Evolutionary conservation across 2,113 vertebrate genomes (phyloP), one percentile per base, ranked within the genome.

Genomic region (Tetraodon nigroviridis): DNA sequence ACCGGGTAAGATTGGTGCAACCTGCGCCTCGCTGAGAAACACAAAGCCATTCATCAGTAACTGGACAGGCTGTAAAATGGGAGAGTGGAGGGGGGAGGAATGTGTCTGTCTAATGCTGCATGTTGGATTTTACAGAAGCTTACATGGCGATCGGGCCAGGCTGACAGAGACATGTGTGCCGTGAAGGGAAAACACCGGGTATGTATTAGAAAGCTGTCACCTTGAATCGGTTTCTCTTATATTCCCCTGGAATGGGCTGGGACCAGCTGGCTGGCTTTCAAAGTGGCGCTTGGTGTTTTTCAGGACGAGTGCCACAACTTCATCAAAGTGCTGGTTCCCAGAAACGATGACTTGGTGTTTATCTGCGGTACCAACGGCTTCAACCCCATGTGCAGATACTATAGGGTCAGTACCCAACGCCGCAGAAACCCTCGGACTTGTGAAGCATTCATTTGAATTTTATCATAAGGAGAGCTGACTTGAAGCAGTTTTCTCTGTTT

Each of bases 281-380:
- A 37, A 37, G 32, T 37, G 6, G 3, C 29, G 21, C 48, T 53
- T 6, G 55, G n/a, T 54, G 24, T 42, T 76, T 74, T 85, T 67
- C 80, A 99, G 97, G 97, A 99, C 21, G 97, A 99, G 89, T 98
- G 97, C 88, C 97, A 99, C 90, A 99, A 99, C 85, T 99, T 98
- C 78, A 98, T 99, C 86, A 99, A 99, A 91, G 97, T 99, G 51
- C 93, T 99, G 84, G 94, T 99, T 75, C 97, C 96, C 68, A 93
- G 95, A 90, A 98, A 94, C 0, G 94, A 99, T 14, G 96, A 98
- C 79, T 93, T 98, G 85, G 93, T 96, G 51, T 99, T 99, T 85
- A 96, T 99, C 72, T 99, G 97, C 51, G 97, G 97, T 20, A 98
- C 97, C 73, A 99, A 99, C 37, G 95, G 95, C 2, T 99, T 98